These are phyloP conservation scores for Drosophila melanica DNA, from an alignment of 1,140 invertebrate genomes.

Conservation along the genomic window DNA sequence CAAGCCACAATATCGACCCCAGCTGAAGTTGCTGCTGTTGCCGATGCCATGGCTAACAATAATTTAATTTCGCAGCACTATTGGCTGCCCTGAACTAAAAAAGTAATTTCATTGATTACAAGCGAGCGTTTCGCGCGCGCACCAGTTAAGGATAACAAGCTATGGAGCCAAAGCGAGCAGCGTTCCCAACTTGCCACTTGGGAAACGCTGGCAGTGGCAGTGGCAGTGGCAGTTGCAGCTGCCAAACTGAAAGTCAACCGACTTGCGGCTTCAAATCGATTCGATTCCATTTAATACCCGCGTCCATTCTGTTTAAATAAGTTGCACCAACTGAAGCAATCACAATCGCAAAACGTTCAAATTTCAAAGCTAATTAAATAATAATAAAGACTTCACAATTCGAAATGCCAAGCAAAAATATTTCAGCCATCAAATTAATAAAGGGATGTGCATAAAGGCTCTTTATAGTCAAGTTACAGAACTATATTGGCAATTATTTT, in stretches of 20 bases:
- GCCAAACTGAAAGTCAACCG: constrained; percentile 6
- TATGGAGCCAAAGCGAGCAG: constrained; percentile 51
- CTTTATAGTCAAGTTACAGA: too few species aligned
- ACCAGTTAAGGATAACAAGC: constrained; percentile 65
- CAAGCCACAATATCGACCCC: constrained; percentile 16
- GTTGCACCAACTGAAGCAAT: constrained; percentile 65
- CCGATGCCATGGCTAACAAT: constrained; percentile 52
- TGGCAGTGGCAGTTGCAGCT: too few species aligned
- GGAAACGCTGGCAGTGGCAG: constrained; percentile 49
- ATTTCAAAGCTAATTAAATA: constrained; percentile 50
- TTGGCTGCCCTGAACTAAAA: constrained; percentile 74
- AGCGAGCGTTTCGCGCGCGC: constrained; percentile 29
- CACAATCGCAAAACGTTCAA: constrained; percentile 51
- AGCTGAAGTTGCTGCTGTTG: constrained; percentile 14
- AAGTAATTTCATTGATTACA: constrained; percentile 82
- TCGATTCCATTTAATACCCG: background rate
- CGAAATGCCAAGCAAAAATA: too few species aligned
- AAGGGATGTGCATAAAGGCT: too few species aligned
- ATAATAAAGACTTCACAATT: constrained; percentile 30
- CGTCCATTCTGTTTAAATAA: constrained; percentile 35
- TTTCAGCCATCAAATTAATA: too few species aligned
- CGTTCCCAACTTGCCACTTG: constrained; percentile 57
- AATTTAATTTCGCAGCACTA: constrained; percentile 78
- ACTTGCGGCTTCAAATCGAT: constrained; percentile 15
- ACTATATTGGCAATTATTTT: too few species aligned